A percentile compares a stretch with the other conserved stretches of the same genome.
Evolutionary conservation across 2,888 invertebrate species (phyloP).

Genomic region (Fissipunctia ypsillon): DNA sequence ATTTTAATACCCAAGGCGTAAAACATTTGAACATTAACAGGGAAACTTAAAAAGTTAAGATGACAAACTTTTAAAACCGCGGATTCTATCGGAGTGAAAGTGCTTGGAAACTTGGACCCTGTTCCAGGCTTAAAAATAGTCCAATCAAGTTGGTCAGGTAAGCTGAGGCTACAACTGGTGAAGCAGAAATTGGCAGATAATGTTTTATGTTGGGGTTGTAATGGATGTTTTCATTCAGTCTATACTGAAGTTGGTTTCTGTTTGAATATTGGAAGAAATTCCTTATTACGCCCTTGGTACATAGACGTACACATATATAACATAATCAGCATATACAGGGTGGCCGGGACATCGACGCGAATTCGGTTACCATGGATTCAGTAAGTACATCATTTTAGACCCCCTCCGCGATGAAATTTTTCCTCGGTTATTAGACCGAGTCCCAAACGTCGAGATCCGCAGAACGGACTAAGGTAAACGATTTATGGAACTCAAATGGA

Average conservation of each 20-base stretch:
- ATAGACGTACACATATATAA: no score
- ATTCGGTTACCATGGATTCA: no score
- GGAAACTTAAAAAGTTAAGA: slow-evolving; percentile 21
- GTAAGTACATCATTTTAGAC: no score
- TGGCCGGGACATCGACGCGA: no score
- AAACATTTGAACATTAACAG: slow-evolving; percentile 39
- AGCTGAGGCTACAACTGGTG: slow-evolving; percentile 6
- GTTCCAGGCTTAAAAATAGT: slow-evolving; percentile 60
- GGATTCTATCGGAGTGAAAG: slow-evolving; percentile 52
- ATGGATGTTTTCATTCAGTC: neutral
- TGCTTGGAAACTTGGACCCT: slow-evolving; percentile 45
- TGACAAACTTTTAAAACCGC: slow-evolving; percentile 48
- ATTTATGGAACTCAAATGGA: no score
- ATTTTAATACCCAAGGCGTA: slow-evolving; percentile 40
- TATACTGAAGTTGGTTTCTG: neutral
- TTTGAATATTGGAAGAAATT: neutral
- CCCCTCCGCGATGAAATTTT: no score
- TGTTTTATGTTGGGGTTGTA: neutral
- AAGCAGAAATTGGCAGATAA: slow-evolving; percentile 25
- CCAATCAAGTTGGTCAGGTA: slow-evolving; percentile 64
- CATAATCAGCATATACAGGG: no score
- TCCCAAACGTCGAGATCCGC: no score
- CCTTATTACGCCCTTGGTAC: neutral
- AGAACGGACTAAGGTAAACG: no score
- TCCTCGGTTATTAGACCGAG: no score